Percentiles rank a stretch among this genome's conserved stretches.
phyloP scores from a whole-genome alignment of 2,888 invertebrate species.

The Volucella inanis region DNA sequence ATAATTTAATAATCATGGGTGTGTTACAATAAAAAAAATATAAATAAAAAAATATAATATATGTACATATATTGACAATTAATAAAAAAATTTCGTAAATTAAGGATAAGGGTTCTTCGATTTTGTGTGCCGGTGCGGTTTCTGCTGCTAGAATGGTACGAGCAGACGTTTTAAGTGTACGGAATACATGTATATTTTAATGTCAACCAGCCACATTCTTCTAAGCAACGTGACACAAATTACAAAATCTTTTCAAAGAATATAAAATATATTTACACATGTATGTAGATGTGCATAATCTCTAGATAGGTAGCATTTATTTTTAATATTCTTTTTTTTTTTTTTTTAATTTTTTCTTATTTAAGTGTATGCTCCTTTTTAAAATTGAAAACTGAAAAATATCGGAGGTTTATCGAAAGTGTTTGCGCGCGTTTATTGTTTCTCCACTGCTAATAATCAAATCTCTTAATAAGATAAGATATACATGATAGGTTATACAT shows the following conservation, averaged over 20 bases:
- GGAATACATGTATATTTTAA: slow-evolving; percentile 52
- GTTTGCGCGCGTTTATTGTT: slow-evolving; percentile 60
- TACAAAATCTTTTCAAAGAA: slow-evolving; percentile 52
- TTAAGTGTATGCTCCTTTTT: background rate
- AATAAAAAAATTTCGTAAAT: slow-evolving; percentile 44
- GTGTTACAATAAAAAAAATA: slow-evolving; percentile 65
- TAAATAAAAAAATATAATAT: slow-evolving; percentile 8
- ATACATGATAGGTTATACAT: slow-evolving; percentile 33
- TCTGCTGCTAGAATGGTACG: slow-evolving; percentile 39
- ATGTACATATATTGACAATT: slow-evolving; percentile 29
- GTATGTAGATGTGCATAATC: slow-evolving; percentile 58
- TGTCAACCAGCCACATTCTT: slow-evolving; percentile 75
- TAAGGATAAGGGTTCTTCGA: slow-evolving; percentile 43
- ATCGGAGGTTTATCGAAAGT: slow-evolving; percentile 17
- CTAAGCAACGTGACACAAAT: slow-evolving; percentile 56
- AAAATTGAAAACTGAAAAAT: slow-evolving; percentile 27
- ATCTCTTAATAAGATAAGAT: slow-evolving; percentile 60
- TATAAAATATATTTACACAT: slow-evolving; percentile 17
- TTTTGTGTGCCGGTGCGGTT: slow-evolving; percentile 57
- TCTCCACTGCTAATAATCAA: slow-evolving; percentile 25
- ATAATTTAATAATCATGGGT: slow-evolving; percentile 67
- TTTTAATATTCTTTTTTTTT: slow-evolving; percentile 33
- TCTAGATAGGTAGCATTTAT: slow-evolving; percentile 67
- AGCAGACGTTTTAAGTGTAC: slow-evolving; percentile 39
- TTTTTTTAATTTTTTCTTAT: background rate